phyloP scores from a whole-genome alignment of 2,113 vertebrate species.

The Pao palembangensis region DNA sequence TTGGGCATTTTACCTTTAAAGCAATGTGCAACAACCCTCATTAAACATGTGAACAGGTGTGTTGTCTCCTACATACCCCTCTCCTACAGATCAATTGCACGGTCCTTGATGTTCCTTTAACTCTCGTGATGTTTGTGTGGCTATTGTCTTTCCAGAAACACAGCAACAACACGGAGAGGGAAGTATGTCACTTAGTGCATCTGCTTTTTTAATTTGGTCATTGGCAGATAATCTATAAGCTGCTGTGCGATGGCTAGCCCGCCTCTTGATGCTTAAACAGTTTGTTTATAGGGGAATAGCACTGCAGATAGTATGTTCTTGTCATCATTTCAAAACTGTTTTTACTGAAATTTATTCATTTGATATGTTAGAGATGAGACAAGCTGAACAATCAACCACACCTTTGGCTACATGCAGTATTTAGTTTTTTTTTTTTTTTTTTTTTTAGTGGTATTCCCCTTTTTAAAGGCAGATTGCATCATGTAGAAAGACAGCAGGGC shows the following conservation, averaged over 20 bases:
- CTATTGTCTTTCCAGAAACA: slow-evolving; percentile 80
- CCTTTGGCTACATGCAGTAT: background rate
- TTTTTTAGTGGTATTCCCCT: slow-evolving; percentile 59
- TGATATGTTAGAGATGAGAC: no score
- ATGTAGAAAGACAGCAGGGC: slow-evolving; percentile 21
- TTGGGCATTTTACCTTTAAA: no score
- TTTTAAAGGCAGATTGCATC: slow-evolving; percentile 25
- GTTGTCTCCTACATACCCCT: no score
- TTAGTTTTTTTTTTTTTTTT: slow-evolving; percentile 4
- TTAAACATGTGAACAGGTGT: no score
- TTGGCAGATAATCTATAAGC: slow-evolving; percentile 45
- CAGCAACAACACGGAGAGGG: slow-evolving; percentile 74
- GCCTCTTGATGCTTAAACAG: slow-evolving; percentile 29
- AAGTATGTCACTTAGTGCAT: slow-evolving; percentile 73
- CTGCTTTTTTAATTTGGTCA: slow-evolving; percentile 57
- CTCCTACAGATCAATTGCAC: no score
- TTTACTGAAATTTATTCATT: no score
- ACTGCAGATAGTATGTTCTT: slow-evolving; percentile 13
- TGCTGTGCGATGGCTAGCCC: slow-evolving; percentile 46
- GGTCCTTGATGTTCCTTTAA: slow-evolving; percentile 53
- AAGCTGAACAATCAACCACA: background rate
- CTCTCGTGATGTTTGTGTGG: slow-evolving; percentile 66
- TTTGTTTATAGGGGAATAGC: slow-evolving; percentile 47
- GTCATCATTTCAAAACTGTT: no score
- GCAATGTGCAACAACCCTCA: no score